Evolutionary conservation across 2,888 invertebrate species (phyloP).

Genomic region (Octodonta nipae): DNA sequence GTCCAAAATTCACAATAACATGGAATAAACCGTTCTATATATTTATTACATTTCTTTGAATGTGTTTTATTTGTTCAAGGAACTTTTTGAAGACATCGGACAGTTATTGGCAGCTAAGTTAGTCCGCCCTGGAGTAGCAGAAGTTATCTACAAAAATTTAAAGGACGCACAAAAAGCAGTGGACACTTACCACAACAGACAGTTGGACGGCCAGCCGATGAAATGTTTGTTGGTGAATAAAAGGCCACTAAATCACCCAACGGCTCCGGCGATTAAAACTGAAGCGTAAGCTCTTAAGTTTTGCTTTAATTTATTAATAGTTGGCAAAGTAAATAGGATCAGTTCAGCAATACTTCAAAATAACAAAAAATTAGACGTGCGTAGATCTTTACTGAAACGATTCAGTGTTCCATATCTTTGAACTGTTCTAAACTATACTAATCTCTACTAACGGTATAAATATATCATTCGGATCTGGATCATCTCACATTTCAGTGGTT

Average conservation of each 20-base stretch:
- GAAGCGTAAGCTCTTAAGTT: conserved; percentile 20
- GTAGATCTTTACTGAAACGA: too few species aligned
- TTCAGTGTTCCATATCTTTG: too few species aligned
- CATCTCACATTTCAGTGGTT: too few species aligned
- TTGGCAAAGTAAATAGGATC: too few species aligned
- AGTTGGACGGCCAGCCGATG: conserved; percentile 88
- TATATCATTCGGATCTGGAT: too few species aligned
- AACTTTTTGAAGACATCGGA: conserved; percentile 86
- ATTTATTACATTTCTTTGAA: too few species aligned
- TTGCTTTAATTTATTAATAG: neutral
- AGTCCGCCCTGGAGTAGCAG: conserved; percentile 77
- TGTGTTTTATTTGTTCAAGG: conserved; percentile 51
- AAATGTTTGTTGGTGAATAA: conserved; percentile 76
- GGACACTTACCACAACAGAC: conserved; percentile 83
- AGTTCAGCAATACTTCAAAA: too few species aligned
- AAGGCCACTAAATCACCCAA: conserved; percentile 48
- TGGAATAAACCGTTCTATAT: too few species aligned
- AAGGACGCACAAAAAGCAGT: conserved; percentile 83
- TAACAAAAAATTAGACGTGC: too few species aligned
- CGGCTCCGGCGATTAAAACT: conserved; percentile 35
- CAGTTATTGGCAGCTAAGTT: conserved; percentile 71
- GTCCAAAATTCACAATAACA: too few species aligned
- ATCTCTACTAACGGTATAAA: too few species aligned
- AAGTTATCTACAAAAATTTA: conserved; percentile 75
- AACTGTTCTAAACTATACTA: too few species aligned